Base-by-base conservation (phyloP, 2,888 invertebrate species). In the Abrostola tripartita region DNA sequence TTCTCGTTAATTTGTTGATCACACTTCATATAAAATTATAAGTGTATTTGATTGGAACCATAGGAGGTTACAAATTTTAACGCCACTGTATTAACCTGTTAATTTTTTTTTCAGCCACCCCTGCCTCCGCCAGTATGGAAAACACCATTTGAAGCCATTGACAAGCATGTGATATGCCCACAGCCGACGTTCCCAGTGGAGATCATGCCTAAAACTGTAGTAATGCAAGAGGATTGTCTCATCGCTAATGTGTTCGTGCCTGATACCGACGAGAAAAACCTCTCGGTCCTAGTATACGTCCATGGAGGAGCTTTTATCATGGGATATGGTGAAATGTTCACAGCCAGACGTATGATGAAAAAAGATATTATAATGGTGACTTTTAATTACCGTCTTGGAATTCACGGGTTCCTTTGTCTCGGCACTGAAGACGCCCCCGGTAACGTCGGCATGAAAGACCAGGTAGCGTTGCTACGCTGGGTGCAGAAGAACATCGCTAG, bases 241-340 rank as follows among this genome's bases (percentile, higher is more conserved):
- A 73, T 88, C 7, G 81, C 89, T 4, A 92, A 87, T 67, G 80
- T 92, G 4, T 91, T 81, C 52, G 86, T 88, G 0, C 89, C 90
- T 0, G 81, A 86, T 52, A 90, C 88, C 0, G 53, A 79, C 42
- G 68, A 79, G 55, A 79, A 71, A 11, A 79, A 85, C 6, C 73
- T 81, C 0, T 76, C 85, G 6, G 87, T 86, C 0, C 40, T 86
- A 0, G 82, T 87, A 0, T 65, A 68, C 37, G 71, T 87, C 0
- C 87, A 87, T 35, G 85, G 85, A 9, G 87, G 87, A 38, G 86
- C 59, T 5, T 86, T 81, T 44, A 64, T 76, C 54, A 0, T 66
- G 0, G 84, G 84, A 5, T 65, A 11, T 37, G 84, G 82, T 6
- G 65, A 79, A 11, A 24, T 50, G 54, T 0, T 66, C 0, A 38